Conservation (phyloP, 2,113 vertebrate genomes). For the Loxodonta africana region DNA sequence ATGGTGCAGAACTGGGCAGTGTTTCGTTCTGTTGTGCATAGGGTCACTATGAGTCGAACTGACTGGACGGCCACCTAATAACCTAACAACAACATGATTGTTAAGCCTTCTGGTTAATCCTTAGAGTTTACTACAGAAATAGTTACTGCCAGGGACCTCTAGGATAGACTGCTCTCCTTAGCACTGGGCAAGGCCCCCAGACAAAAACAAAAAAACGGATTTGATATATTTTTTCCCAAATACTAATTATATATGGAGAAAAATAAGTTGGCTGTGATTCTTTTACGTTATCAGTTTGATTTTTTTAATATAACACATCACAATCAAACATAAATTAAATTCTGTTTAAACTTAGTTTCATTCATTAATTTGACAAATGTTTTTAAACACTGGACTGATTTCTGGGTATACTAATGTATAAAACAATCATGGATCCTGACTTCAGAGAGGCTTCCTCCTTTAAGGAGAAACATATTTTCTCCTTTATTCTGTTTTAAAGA, state of each 20-base stretch:
- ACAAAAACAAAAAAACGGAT: not conserved
- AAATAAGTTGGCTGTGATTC: not conserved
- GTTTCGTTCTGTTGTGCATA: too few relatives aligned
- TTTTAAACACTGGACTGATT: not conserved
- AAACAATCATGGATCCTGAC: not conserved
- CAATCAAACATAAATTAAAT: not conserved
- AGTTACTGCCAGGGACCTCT: not conserved
- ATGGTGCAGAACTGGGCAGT: too few relatives aligned
- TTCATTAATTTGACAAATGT: not conserved
- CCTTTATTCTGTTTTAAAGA: slow-evolving; percentile 2
- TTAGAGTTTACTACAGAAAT: not conserved
- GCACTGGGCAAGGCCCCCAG: not conserved
- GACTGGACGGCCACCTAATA: too few relatives aligned
- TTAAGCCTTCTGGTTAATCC: not conserved
- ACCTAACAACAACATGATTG: not conserved
- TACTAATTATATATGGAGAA: not conserved
- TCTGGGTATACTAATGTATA: not conserved
- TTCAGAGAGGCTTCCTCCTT: not conserved
- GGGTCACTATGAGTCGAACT: too few relatives aligned
- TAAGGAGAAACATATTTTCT: not conserved
- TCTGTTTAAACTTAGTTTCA: not conserved
- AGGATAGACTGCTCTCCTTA: not conserved
- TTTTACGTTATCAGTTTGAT: not conserved
- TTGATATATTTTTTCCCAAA: not conserved
- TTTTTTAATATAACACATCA: not conserved